Evolutionary conservation across 2,113 vertebrate species (phyloP).

Genomic region (Hyla sarda): DNA sequence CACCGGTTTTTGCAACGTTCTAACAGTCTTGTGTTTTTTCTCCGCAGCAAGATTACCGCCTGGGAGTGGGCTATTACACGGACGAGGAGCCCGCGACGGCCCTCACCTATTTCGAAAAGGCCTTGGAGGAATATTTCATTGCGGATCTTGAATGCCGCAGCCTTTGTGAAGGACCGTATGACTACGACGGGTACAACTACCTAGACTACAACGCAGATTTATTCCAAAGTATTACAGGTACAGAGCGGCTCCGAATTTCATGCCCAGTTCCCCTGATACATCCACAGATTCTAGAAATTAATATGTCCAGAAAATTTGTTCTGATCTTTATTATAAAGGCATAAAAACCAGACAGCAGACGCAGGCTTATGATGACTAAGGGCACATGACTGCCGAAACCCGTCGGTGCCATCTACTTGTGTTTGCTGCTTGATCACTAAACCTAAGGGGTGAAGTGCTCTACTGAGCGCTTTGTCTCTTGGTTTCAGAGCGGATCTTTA

Average conservation of each 20-base stretch:
- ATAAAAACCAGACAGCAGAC: too few relatives aligned
- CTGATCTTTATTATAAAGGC: too few relatives aligned
- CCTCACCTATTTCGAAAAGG: conserved; percentile 83
- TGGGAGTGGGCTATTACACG: conserved; percentile 84
- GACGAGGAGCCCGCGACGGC: conserved; percentile 79
- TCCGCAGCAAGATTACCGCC: conserved; percentile 80
- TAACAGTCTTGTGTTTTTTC: background rate
- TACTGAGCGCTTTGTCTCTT: too few relatives aligned
- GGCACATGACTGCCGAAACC: too few relatives aligned
- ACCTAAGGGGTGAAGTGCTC: too few relatives aligned
- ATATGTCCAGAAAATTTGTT: background rate
- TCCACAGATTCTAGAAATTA: too few relatives aligned
- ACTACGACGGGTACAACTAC: conserved; percentile 96
- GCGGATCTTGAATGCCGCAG: conserved; percentile 82
- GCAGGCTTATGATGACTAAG: too few relatives aligned
- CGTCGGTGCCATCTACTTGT: too few relatives aligned
- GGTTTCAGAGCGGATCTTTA: too few relatives aligned
- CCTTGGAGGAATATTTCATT: conserved; percentile 79
- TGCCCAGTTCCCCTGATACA: too few relatives aligned
- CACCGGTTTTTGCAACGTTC: background rate
- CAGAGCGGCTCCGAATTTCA: background rate
- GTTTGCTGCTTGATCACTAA: too few relatives aligned
- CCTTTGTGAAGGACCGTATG: conserved; percentile 89
- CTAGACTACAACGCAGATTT: conserved; percentile 94
- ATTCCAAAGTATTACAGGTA: conserved; percentile 90